Conservation (phyloP, 2,113 vertebrate genomes). For the Bungarus multicinctus region DNA sequence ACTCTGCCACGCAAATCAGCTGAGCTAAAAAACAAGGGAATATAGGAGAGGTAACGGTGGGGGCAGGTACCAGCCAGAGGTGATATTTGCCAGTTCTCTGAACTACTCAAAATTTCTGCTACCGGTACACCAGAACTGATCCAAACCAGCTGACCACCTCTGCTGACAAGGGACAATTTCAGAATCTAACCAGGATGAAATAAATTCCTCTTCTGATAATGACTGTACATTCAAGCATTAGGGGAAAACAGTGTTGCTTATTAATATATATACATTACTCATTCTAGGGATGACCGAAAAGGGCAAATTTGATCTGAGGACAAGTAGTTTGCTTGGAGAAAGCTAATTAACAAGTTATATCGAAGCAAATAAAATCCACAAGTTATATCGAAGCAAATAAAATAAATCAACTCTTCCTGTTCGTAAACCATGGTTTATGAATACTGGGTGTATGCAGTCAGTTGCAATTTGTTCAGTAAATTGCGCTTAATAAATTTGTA, state of each 20-base stretch:
- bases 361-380: neutral
- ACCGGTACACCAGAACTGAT: too few relatives aligned
- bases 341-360: neutral
- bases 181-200: rapidly evolving
- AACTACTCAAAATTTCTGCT: too few relatives aligned
- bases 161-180: neutral
- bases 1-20: too few relatives aligned
- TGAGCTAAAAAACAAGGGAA: too few relatives aligned
- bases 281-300: neutral
- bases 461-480: neutral
- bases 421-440: neutral
- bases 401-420: neutral
- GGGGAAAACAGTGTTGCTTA: neutral
- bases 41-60: too few relatives aligned
- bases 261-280: neutral
- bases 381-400: neutral
- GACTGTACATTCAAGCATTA: neutral
- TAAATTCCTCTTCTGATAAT: neutral
- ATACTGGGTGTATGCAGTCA: neutral
- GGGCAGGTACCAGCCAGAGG: too few relatives aligned
- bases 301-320: neutral
- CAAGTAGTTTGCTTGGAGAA: neutral
- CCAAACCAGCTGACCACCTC: too few relatives aligned
- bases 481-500: neutral
- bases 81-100: too few relatives aligned